Conservation (phyloP, 2,888 invertebrate genomes). For the Drosophila demipolita region DNA sequence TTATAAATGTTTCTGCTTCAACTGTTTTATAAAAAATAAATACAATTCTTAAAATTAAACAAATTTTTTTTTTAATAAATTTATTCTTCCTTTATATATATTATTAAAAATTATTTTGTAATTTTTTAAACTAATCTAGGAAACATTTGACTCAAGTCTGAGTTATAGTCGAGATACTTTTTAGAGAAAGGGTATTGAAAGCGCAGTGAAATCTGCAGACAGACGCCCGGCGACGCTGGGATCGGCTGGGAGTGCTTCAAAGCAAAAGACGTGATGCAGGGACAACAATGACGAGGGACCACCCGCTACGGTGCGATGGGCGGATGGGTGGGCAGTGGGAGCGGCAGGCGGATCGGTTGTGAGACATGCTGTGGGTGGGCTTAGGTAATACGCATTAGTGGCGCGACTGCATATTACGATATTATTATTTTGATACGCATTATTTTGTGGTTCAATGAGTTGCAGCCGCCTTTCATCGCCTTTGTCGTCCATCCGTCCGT, state of each 20-base stretch:
- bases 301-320: conserved; percentile 58
- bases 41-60: neutral
- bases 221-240: conserved; percentile 41
- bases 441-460: conserved; percentile 84
- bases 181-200: conserved; percentile 24
- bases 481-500: conserved; percentile 4
- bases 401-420: conserved; percentile 81
- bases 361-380: conserved; percentile 63
- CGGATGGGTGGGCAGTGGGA: neutral
- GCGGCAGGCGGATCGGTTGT: conserved; percentile 6
- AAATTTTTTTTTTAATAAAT: neutral
- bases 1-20: neutral
- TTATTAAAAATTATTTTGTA: neutral
- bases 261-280: conserved; percentile 51
- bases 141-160: neutral
- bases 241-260: conserved; percentile 59
- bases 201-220: conserved; percentile 31
- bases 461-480: conserved; percentile 57
- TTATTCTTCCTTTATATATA: rapidly evolving
- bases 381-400: conserved; percentile 83
- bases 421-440: conserved; percentile 84
- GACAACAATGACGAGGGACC: conserved; percentile 56
- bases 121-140: neutral
- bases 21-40: neutral
- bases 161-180: neutral